phyloP scores from a whole-genome alignment of 2,888 invertebrate genomes.

The Amphimallon solstitiale region DNA sequence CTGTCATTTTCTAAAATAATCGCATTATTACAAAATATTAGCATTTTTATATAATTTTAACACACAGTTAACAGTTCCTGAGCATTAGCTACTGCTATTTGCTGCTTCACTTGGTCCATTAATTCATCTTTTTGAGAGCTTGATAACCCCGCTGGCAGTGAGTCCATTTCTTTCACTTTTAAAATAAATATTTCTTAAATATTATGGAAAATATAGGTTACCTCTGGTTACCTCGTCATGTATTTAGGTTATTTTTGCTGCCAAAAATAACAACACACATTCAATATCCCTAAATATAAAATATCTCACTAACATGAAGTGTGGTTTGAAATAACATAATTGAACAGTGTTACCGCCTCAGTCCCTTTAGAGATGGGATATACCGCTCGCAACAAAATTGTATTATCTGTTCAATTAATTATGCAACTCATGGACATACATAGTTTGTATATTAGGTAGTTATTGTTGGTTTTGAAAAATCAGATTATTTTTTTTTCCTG shows the following conservation, averaged over 20 bases:
- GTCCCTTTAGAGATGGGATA: no score
- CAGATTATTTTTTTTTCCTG: no score
- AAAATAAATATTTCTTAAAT: not conserved
- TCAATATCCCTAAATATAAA: no score
- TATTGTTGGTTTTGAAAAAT: no score
- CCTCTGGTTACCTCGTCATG: conserved; percentile 22
- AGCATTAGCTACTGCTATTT: conserved; percentile 92
- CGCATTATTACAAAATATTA: conserved; percentile 11
- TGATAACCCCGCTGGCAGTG: conserved; percentile 68
- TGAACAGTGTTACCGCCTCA: no score
- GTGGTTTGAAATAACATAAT: no score
- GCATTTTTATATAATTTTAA: not conserved
- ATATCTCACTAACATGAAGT: no score
- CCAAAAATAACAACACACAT: no score
- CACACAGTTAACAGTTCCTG: conserved; percentile 88
- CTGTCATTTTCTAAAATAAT: conserved; percentile 87
- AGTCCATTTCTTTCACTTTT: conserved; percentile 66
- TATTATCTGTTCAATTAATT: no score
- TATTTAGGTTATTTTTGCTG: conserved; percentile 18
- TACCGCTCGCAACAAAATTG: no score
- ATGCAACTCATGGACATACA: no score
- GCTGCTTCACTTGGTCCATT: conserved; percentile 95
- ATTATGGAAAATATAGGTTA: conserved; percentile 16
- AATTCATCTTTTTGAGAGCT: conserved; percentile 84
- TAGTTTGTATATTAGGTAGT: no score